phyloP scores from a whole-genome alignment of 2,888 invertebrate species.

The Tanypteryx hageni region DNA sequence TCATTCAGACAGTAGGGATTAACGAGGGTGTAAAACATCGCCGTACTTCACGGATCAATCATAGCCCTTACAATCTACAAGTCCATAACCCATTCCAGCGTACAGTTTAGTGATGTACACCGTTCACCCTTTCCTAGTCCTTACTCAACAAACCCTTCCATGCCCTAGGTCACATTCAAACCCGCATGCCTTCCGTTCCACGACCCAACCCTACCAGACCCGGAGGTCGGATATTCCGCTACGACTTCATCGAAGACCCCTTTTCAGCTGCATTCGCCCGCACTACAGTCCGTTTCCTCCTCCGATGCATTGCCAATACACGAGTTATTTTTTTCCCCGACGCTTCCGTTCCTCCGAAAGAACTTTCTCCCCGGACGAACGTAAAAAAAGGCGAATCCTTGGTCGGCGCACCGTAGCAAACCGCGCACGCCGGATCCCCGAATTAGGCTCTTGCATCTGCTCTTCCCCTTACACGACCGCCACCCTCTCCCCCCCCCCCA shows the following conservation, averaged over 20 bases:
- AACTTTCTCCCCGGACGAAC: conserved; percentile 30
- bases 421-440: neutral
- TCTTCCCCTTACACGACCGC: too few species aligned
- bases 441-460: conserved; percentile 25
- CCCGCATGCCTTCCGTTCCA: neutral
- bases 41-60: neutral
- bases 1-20: neutral
- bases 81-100: neutral
- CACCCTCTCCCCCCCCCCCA: neutral
- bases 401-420: neutral
- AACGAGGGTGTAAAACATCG: neutral
- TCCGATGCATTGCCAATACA: conserved; percentile 24
- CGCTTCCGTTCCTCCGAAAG: neutral
- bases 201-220: neutral
- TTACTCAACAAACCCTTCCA: conserved; percentile 36
- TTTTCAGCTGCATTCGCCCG: neutral
- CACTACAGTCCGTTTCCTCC: neutral
- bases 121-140: neutral
- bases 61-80: neutral
- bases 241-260: conserved; percentile 6
- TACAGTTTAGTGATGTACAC: neutral
- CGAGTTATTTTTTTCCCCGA: neutral
- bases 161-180: neutral
- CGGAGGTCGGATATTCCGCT: conserved; percentile 27
- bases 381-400: neutral